A percentile compares a stretch with the other conserved stretches of the same genome.
phyloP scores from a whole-genome alignment of 2,113 vertebrate species.

The Equus quagga region DNA sequence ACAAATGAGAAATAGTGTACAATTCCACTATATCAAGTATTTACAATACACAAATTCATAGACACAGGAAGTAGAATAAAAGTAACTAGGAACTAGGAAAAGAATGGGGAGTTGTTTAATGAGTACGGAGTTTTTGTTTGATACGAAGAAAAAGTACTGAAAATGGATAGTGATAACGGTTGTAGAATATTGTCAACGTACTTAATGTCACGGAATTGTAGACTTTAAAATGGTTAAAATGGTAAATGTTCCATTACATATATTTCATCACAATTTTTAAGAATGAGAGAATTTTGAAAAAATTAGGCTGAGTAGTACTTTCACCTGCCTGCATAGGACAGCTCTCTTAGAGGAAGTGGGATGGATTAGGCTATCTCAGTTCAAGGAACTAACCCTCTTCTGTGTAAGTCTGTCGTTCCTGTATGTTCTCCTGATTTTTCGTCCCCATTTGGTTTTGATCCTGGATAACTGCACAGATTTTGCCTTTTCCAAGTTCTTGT shows the following conservation, averaged over 20 bases:
- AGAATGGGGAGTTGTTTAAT: neutral
- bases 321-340: neutral
- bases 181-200: neutral
- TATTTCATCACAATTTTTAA: neutral
- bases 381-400: neutral
- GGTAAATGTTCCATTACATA: neutral
- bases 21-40: neutral
- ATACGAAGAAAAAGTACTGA: neutral
- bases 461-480: neutral
- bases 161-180: neutral
- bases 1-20: neutral
- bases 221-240: neutral
- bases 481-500: neutral
- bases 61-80: neutral
- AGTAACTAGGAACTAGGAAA: neutral
- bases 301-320: neutral
- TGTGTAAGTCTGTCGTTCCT: neutral
- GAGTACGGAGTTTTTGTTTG: neutral
- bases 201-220: neutral
- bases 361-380: neutral
- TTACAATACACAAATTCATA: neutral
- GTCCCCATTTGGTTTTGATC: neutral
- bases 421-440: neutral
- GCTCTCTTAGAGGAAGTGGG: neutral
- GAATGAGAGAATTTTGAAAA: neutral